Base-by-base conservation (phyloP, 2,888 invertebrate species). In the Sinodicranocentrus sp. region DNA sequence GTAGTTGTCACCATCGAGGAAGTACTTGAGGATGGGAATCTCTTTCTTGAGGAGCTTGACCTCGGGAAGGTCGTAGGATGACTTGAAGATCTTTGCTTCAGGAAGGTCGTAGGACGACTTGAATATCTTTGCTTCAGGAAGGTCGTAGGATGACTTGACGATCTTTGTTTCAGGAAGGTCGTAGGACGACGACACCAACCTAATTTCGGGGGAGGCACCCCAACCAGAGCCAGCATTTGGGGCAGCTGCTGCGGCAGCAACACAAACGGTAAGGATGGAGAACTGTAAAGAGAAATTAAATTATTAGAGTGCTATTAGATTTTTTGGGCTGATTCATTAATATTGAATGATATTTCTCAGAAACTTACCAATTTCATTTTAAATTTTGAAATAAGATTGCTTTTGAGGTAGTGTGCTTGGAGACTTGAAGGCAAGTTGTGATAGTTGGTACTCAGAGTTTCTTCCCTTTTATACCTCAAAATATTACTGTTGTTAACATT, bases 261-360 rank as follows among this genome's bases (percentile, higher is more conserved):
- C 43, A 44, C 73, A 73, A 17, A 73, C 19, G 23, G 73, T 61
- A 6, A 61, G 10, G 8, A 73, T 61, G 8, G 23, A 2, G 19
- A 73, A 33, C 59, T 73, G 61, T 1, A 39, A 25, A 63, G 26
- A 25, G 1, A 15, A 17, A 5, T 1, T 2, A 63, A 28, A 28
- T n/a, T 26, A 63, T 23, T 17, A 13, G 1, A 44, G 44, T 44
- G 8, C 2, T n/a, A n/a, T 44, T 1, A 44, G n/a, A 44, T 39
- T 39, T 39, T 39, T 39, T 39, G 39, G 5, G n/a, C 13, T n/a
- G 44, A n/a, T 44, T 44, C 13, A 2, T n/a, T n/a, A 3, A 8
- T 44, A n/a, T 44, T 44, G 44, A n/a, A 8, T n/a, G 44, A n/a
- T n/a, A n/a, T n/a, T 44, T 1, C 13, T 1, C 15, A 44, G 2